Evolutionary conservation across 2,888 invertebrate species (phyloP).

Genomic region (Seira ritae): DNA sequence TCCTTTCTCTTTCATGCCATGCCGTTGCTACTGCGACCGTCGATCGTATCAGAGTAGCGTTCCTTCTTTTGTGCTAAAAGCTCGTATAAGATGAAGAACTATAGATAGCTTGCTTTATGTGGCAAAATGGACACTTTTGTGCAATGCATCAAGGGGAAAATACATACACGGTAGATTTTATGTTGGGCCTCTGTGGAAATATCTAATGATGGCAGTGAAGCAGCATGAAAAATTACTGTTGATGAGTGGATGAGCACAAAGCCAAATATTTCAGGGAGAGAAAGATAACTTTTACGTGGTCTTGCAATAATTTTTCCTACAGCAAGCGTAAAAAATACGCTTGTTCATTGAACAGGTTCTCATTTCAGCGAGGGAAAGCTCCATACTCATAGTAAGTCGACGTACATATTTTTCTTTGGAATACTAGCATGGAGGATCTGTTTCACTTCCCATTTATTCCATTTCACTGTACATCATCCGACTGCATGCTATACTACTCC

Average conservation of each 20-base stretch:
- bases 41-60: not conserved
- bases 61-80: not conserved
- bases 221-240: constrained; percentile 54
- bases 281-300: constrained; percentile 23
- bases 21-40: not conserved
- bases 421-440: constrained; percentile 7
- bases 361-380: too few relatives aligned
- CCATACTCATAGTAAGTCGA: not conserved
- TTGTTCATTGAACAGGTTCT: too few relatives aligned
- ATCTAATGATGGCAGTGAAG: constrained; percentile 3
- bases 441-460: not conserved
- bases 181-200: not conserved
- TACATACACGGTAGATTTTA: not conserved
- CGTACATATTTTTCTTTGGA: not conserved
- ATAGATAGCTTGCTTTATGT: not conserved
- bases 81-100: not conserved
- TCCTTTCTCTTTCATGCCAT: constrained; percentile 2
- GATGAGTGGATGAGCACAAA: constrained; percentile 55
- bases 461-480: not conserved
- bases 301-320: too few relatives aligned
- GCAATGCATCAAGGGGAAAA: not conserved
- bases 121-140: constrained; percentile 4
- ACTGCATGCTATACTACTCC: not conserved
- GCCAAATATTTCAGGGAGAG: constrained; percentile 47
- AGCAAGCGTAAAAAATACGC: too few relatives aligned